These are phyloP conservation scores for Vollenhovia emeryi DNA, from an alignment of 1,140 invertebrate species.

Conservation along the genomic window DNA sequence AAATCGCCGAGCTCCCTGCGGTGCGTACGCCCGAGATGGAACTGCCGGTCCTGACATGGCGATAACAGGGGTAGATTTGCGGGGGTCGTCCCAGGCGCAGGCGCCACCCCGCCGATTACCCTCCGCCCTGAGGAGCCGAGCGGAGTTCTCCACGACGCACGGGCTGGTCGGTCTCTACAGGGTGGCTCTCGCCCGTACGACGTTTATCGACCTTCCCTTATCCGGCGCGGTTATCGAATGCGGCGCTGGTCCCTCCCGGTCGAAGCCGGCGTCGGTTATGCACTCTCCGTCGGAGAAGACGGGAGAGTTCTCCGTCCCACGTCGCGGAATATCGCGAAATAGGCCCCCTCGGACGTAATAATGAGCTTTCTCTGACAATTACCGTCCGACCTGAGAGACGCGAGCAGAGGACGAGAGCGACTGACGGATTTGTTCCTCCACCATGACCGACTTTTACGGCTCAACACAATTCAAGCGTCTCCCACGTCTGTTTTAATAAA, in stretches of 20 bases:
- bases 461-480: neutral
- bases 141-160: neutral
- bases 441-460: conserved; percentile 23
- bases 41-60: conserved; percentile 52
- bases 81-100: conserved; percentile 5
- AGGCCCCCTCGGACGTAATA: neutral
- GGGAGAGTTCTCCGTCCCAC: neutral
- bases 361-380: conserved; percentile 41
- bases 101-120: conserved; percentile 14
- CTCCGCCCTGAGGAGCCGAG: conserved; percentile 30
- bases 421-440: neutral
- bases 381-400: neutral
- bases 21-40: conserved; percentile 28
- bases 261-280: conserved; percentile 25
- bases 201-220: conserved; percentile 58
- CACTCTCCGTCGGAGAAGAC: conserved; percentile 27
- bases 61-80: conserved; percentile 35
- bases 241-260: neutral
- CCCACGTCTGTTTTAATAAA: neutral
- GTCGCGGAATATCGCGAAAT: neutral
- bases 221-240: conserved; percentile 38
- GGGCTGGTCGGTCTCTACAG: conserved; percentile 40
- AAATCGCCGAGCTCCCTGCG: neutral
- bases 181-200: conserved; percentile 9
- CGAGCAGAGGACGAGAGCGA: conserved; percentile 11